Base-by-base conservation (phyloP, 2,113 vertebrate genomes). In the Notiomystis cincta region DNA sequence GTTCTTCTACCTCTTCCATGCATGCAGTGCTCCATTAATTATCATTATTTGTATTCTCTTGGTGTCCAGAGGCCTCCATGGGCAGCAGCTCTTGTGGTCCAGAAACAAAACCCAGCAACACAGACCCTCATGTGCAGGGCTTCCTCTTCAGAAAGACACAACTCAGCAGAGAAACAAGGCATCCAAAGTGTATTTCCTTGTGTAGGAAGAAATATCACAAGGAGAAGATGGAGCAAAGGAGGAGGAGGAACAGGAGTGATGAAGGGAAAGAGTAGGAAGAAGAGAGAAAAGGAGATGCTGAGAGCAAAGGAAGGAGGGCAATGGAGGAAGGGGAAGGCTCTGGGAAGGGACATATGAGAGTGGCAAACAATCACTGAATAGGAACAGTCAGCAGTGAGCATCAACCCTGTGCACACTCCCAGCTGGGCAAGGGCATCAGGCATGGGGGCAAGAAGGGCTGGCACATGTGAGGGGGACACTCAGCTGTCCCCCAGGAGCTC, bases 321-420 rank as follows among this genome's bases (percentile, higher is more conserved):
- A 7, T 2, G 9, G 48, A 70, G 4, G 45, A 58, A 71, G 6
- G n/a, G 4, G 44, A 57, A 62, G 13, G 16, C 16, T 31, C 5
- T 2, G 8, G n/a, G 30, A 78, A 72, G 10, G 5, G 6, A 72
- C 27, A 44, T 8, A 23, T 33, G 35, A 72, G 38, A 15, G 6
- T 38, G 30, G n/a, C 33, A 40, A 57, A 62, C 28, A 81, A 31
- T 9, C 19, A 18, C 4, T 0, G 0, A 64, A 62, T 10, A 5
- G 0, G 2, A 80, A 28, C 27, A 7, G 77, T 37, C 37, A 10
- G 19, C 37, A 35, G n/a, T 3, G 20, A 15, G 5, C 44, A 38
- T 24, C 1, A 2, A 47, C 0, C 0, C 10, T 24, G 21, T 24
- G 40, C 79, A 47, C 44, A n/a, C 13, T 37, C 18, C 53, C 67